Percentiles rank a stretch among this genome's conserved stretches.
Conservation (phyloP, 2,888 invertebrate species). For the Pomacea canaliculata region DNA sequence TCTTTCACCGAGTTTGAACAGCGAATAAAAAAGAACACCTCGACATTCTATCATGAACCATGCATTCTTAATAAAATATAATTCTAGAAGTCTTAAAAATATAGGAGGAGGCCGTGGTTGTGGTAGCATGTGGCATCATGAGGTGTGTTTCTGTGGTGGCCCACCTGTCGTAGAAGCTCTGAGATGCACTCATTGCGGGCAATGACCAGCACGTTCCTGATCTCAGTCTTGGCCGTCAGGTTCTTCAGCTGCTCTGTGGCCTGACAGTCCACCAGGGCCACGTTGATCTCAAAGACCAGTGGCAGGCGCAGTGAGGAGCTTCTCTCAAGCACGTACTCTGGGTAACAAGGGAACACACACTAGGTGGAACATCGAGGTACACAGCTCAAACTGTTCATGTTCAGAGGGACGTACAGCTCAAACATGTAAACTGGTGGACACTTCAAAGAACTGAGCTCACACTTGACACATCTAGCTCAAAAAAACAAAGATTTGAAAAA, state of each 20-base stretch:
- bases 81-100: no score
- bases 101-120: no score
- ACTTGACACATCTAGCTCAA: no score
- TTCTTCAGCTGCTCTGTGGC: slow-evolving; percentile 32
- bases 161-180: slow-evolving; percentile 31
- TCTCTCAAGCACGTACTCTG: slow-evolving; percentile 26
- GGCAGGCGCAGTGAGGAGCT: slow-evolving; percentile 21
- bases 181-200: slow-evolving; percentile 29
- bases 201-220: slow-evolving; percentile 33
- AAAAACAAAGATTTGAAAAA: no score
- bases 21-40: no score
- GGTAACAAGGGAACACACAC: background rate
- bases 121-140: no score
- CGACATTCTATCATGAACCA: no score
- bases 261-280: slow-evolving; percentile 27
- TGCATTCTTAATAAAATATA: no score
- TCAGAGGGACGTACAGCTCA: background rate
- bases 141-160: background rate
- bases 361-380: no score
- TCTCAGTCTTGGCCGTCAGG: slow-evolving; percentile 37
- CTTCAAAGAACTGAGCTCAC: no score
- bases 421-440: no score
- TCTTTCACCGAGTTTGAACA: no score
- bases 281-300: slow-evolving; percentile 31
- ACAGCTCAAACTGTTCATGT: background rate